phyloP scores from a whole-genome alignment of 1,140 invertebrate genomes.

The Aricia agestis region DNA sequence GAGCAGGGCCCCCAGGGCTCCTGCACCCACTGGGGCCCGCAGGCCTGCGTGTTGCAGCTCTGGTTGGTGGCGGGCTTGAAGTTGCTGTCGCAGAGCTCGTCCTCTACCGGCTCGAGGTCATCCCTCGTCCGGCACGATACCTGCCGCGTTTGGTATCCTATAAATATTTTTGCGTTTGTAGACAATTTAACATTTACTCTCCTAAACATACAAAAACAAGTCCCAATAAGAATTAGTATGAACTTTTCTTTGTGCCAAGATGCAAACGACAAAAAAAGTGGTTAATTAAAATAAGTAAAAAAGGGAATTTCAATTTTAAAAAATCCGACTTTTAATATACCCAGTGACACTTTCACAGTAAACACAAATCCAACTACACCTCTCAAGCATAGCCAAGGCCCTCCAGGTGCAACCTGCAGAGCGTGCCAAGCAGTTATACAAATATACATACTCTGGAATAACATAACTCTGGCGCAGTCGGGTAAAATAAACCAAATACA shows the following conservation, averaged over 20 bases:
- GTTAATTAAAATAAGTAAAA: too few relatives aligned
- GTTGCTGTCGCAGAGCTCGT: slow-evolving; percentile 85
- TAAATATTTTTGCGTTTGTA: slow-evolving; percentile 17
- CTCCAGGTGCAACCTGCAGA: too few relatives aligned
- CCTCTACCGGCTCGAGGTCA: slow-evolving; percentile 82
- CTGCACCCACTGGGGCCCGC: slow-evolving; percentile 89
- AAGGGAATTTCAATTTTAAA: too few relatives aligned
- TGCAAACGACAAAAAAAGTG: neutral
- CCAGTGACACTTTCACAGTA: too few relatives aligned
- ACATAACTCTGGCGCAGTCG: too few relatives aligned
- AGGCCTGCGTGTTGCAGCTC: slow-evolving; percentile 85
- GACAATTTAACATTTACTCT: neutral
- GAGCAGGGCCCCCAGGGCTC: slow-evolving; percentile 91
- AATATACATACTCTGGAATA: too few relatives aligned
- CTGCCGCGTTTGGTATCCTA: slow-evolving; percentile 84
- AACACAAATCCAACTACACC: too few relatives aligned
- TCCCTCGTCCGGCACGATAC: slow-evolving; percentile 84
- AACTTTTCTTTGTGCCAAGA: neutral
- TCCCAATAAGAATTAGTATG: neutral
- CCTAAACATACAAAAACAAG: neutral
- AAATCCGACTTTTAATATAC: too few relatives aligned
- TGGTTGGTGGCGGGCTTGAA: slow-evolving; percentile 82
- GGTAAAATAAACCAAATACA: slow-evolving; percentile 20
- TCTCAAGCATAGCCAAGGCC: too few relatives aligned
- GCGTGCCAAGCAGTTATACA: too few relatives aligned